phyloP scores from a whole-genome alignment of 2,888 invertebrate genomes.

The Platycheirus albimanus region DNA sequence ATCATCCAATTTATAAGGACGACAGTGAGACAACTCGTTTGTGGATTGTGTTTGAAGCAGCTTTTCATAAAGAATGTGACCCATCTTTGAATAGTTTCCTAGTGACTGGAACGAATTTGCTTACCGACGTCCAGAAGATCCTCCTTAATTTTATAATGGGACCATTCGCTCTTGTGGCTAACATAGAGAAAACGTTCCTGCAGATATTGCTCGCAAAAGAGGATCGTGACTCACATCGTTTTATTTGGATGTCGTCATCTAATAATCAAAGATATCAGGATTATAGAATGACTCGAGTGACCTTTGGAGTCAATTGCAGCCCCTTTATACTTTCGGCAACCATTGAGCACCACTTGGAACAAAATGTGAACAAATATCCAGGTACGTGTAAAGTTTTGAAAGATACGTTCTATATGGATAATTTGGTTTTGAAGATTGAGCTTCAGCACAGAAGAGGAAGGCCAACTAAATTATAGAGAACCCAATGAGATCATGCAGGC shows the following conservation, averaged over 20 bases:
- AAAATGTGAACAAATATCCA: too few relatives aligned
- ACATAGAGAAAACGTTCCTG: slow-evolving; percentile 23
- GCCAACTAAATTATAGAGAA: too few relatives aligned
- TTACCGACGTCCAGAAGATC: slow-evolving; percentile 29
- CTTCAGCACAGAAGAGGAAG: too few relatives aligned
- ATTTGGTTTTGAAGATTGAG: too few relatives aligned
- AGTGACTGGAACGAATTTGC: slow-evolving; percentile 17
- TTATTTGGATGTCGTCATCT: slow-evolving; percentile 13
- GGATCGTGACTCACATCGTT: slow-evolving; percentile 18
- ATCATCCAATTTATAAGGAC: slow-evolving; percentile 16
- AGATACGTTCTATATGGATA: too few relatives aligned
- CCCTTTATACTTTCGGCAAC: too few relatives aligned
- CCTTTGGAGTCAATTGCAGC: too few relatives aligned
- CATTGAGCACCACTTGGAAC: background rate
- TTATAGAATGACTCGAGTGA: too few relatives aligned
- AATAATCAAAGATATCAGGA: background rate
- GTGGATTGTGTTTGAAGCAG: slow-evolving; percentile 42
- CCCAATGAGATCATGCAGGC: too few relatives aligned
- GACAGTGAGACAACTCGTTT: slow-evolving; percentile 15
- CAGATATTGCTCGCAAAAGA: slow-evolving; percentile 18
- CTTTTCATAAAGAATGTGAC: background rate
- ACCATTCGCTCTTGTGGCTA: slow-evolving; percentile 26
- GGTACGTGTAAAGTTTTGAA: too few relatives aligned
- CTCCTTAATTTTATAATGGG: slow-evolving; percentile 26
- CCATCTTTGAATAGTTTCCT: too few relatives aligned